Percentiles rank a stretch among this genome's conserved stretches.
These are phyloP conservation scores for Cephus pulcher DNA, from an alignment of 2,888 invertebrate genomes.

Conservation along the genomic window DNA sequence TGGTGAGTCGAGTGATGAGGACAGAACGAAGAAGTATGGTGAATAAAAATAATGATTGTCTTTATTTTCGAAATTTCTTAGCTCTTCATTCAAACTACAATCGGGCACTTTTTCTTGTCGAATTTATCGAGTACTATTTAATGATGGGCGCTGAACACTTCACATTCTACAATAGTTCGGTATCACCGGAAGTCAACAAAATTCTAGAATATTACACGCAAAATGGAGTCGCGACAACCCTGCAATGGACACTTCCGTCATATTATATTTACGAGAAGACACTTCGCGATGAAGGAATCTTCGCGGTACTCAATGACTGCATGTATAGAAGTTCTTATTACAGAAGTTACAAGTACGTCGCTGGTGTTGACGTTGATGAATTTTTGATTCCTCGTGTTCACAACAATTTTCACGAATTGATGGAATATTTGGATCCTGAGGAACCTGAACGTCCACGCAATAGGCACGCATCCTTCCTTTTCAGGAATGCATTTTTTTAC, in stretches of 20 bases:
- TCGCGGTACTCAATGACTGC: conserved; percentile 57
- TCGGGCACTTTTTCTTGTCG: conserved; percentile 65
- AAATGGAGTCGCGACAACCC: conserved; percentile 55
- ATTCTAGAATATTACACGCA: conserved; percentile 62
- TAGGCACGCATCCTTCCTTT: conserved; percentile 63
- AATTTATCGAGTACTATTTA: conserved; percentile 68
- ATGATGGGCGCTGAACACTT: conserved; percentile 67
- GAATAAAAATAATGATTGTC: neutral
- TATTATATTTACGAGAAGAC: conserved; percentile 55
- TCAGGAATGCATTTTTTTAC: conserved; percentile 68
- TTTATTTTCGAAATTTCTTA: conserved; percentile 49
- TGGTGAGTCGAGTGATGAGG: conserved; percentile 21
- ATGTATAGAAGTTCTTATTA: conserved; percentile 52
- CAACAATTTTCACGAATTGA: conserved; percentile 39
- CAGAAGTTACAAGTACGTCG: conserved; percentile 48
- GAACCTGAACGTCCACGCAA: conserved; percentile 35
- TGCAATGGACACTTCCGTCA: conserved; percentile 64
- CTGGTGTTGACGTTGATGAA: conserved; percentile 53
- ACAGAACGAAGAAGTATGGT: neutral
- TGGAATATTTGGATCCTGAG: conserved; percentile 30
- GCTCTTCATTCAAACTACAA: conserved; percentile 65
- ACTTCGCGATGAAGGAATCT: conserved; percentile 59
- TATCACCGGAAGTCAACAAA: conserved; percentile 56
- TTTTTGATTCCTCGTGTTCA: conserved; percentile 50
- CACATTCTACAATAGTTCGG: conserved; percentile 66